Evolutionary conservation across 2,113 vertebrate species (phyloP), one percentile per base, ranked within the genome.

Genomic region (Cephalopterus ornatus): DNA sequence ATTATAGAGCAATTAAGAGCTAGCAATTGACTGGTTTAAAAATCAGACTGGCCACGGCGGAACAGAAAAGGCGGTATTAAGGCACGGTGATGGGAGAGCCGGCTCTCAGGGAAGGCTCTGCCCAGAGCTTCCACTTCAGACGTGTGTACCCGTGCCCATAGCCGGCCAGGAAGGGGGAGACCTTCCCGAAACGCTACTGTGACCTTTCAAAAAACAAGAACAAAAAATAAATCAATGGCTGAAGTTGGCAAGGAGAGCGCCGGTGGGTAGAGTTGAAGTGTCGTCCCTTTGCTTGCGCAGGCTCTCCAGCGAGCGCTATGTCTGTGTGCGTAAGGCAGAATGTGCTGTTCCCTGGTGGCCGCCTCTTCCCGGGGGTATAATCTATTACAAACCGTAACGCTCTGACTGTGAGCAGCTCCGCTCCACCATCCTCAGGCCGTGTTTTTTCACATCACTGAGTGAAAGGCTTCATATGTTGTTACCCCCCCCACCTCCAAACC

Each of bases 401-500:
- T 88, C 93, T 76, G 73, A 14, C 32, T 14, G 59, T 3, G 49
- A 94, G 41, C 79, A 61, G 92, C 93, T 88, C 95, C 63, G 24
- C 86, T 83, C 59, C 84, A 4, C 81, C 20, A 4, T 71, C 80
- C 93, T 88, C 92, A 7, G 71, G 88, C 75, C 81, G 85, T 46
- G 73, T 0, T 87, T 89, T 70, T 96, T 95, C 68, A 85, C 73
- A 77, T 79, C 61, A 81, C 87, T 97, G 88, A 93, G 75, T 93
- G 97, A 98, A 96, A 97, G 88, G 97, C 96, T 97, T 96, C 97
- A 61, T 67, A 65, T 97, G 95, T 55, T 86, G 80, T 75, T 62
- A 32, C 10, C n/a, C 49, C 78, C 77, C 75, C 56, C 56, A 27
- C 12, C 23, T 14, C 33, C 39, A 39, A 19, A 47, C 22, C 14